Conservation (phyloP, 2,113 vertebrate genomes). For the Scytalopus superciliaris region DNA sequence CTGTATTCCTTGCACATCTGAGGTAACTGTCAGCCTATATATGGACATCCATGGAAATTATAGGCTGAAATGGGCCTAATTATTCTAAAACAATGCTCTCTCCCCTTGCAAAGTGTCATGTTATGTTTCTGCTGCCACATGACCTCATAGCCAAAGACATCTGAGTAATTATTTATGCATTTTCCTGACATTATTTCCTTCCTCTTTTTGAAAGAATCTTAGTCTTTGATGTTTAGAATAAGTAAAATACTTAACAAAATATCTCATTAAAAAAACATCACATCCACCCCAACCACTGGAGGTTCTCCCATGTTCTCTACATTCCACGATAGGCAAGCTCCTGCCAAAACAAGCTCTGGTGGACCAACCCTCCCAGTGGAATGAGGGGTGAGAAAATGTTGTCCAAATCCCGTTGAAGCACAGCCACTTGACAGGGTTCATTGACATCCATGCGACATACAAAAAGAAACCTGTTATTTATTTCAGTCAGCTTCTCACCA, state of each 20-base stretch:
- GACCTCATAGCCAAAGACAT: neutral
- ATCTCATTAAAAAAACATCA: neutral
- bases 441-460: neutral
- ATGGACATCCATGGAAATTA: neutral
- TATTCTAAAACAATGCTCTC: neutral
- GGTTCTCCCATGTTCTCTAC: neutral
- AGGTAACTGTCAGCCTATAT: neutral
- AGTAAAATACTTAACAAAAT: neutral
- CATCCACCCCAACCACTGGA: neutral
- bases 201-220: neutral
- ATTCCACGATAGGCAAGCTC: neutral
- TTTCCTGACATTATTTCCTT: neutral
- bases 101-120: neutral
- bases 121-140: neutral
- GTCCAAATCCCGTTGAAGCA: neutral
- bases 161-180: neutral
- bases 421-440: neutral
- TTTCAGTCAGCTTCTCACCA: neutral
- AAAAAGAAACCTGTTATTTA: neutral
- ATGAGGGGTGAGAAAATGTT: constrained; percentile 13
- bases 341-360: constrained; percentile 3
- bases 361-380: neutral
- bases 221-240: neutral
- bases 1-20: neutral
- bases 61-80: neutral